These are phyloP conservation scores for Galeruca laticollis DNA, from an alignment of 2,888 invertebrate species.

Conservation along the genomic window DNA sequence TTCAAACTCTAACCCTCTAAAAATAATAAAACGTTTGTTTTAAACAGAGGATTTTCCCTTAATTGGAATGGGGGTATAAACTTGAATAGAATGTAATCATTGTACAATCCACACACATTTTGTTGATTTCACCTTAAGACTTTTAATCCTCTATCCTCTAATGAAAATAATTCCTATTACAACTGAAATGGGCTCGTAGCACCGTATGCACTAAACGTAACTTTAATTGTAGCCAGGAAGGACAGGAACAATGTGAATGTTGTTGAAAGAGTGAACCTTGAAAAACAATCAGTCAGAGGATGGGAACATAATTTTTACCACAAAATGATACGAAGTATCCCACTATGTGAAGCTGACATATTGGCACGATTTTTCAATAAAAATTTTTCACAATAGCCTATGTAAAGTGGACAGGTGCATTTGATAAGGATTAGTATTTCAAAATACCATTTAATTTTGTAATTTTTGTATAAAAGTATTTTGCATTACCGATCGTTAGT, in stretches of 20 bases:
- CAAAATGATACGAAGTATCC: background rate
- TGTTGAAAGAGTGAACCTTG: background rate
- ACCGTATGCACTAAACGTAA: conserved; percentile 3
- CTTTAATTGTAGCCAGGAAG: background rate
- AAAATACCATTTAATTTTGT: too few species aligned
- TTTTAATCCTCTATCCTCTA: background rate
- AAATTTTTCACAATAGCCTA: too few species aligned
- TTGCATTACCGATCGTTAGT: too few species aligned
- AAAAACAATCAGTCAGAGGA: background rate
- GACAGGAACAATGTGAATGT: background rate
- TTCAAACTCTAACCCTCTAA: background rate
- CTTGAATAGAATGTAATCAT: background rate
- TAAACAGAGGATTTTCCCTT: background rate
- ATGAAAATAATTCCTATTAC: conserved; percentile 1
- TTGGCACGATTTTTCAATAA: background rate
- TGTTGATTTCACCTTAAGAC: background rate
- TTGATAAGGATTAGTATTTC: too few species aligned
- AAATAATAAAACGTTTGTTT: background rate
- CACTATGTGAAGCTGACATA: background rate
- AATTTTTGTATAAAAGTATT: too few species aligned
- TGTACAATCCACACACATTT: background rate
- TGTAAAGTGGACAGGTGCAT: too few species aligned
- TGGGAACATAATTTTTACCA: background rate
- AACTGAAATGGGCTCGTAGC: background rate
- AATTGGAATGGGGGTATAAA: background rate